Evolutionary conservation across 1,140 invertebrate genomes (phyloP), one percentile per base, ranked within the genome.

Genomic region (Hyposmocoma kahamanoa): DNA sequence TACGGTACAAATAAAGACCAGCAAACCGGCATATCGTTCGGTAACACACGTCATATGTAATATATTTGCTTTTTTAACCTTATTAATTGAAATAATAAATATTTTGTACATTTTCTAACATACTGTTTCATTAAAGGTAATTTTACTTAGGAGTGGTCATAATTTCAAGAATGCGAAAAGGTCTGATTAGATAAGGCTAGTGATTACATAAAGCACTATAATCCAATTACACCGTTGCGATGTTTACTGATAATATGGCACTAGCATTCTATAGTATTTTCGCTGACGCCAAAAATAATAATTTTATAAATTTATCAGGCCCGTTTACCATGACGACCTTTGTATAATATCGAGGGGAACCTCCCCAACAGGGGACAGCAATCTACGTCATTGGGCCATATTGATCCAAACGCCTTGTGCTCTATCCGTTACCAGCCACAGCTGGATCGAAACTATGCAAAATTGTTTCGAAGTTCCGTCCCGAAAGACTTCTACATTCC

Each of bases 1-100:
- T 96, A 97, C 70, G 97, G 96, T 28, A 95, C 94, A 60, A 98
- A 98, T 88, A 97, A 97, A 79, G 94, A 94, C 22, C 97, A 91
- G 67, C 96, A 98, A 85, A 94, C 91, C 56, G 97, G 97, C 19
- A 96, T 97, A 69, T 96, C 94, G 56, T 96, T 98, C 70, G 97
- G 97, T 54, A 96, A 96, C 81, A 95, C 95, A 57, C 89, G 96
- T 72, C 96, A 98, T 83, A 97, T 98, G 93, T 97, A 92, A 91
- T 67, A 89, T 46, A 47, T 4, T 54, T 9, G 8, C 20, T 53
- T 42, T 50, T 62, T 42, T 53, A 64, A 45, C 24, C 38, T 47
- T 34, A 47, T 52, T 30, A 17, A 21, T 41, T 52, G 46, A 48
- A 28, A 42, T 36, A 79, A 71, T 77, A 73, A 69, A 75, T 54